Percentiles rank a stretch among this genome's conserved stretches.
These are phyloP conservation scores for Chaetoderma sp. DNA, from an alignment of 2,888 invertebrate genomes.

Conservation along the genomic window DNA sequence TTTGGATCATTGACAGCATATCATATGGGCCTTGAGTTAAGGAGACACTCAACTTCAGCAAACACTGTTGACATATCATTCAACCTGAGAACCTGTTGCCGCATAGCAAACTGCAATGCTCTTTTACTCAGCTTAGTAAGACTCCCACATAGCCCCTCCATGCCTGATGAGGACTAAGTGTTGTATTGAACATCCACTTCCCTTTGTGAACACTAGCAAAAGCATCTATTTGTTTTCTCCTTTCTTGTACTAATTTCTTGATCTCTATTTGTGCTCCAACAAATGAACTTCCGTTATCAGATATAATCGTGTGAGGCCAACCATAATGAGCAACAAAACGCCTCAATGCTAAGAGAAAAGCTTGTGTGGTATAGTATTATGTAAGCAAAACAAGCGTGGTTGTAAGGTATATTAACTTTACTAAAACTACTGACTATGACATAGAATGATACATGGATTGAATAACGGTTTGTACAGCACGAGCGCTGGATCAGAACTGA, in stretches of 20 bases:
- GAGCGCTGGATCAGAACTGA: no score
- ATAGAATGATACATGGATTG: no score
- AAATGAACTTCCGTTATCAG: conserved; percentile 11
- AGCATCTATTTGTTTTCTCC: conserved; percentile 2
- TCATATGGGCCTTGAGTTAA: conserved; percentile 23
- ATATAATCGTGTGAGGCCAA: conserved; percentile 17
- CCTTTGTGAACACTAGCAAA: conserved; percentile 7
- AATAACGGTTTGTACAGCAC: no score
- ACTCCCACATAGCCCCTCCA: conserved; percentile 22
- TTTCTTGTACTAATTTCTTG: conserved; percentile 9
- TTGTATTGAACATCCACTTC: conserved; percentile 15
- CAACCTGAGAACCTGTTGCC: conserved; percentile 11
- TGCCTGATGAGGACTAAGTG: conserved; percentile 11
- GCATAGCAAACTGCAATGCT: conserved; percentile 3
- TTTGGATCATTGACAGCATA: conserved; percentile 13
- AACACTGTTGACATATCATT: conserved; percentile 23
- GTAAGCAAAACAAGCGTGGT: no score
- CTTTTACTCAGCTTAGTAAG: conserved; percentile 15
- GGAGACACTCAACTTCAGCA: conserved; percentile 3
- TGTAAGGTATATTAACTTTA: no score
- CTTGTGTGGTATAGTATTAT: no score
- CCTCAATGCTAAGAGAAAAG: conserved; percentile 20
- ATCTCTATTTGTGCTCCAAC: conserved; percentile 1
- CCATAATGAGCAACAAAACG: conserved; percentile 15
- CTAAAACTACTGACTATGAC: no score